Evolutionary conservation across 2,797 vertebrate genomes (phyloP), one percentile per base, ranked within the genome.

Genomic region (Lycodopsis pacificus): DNA sequence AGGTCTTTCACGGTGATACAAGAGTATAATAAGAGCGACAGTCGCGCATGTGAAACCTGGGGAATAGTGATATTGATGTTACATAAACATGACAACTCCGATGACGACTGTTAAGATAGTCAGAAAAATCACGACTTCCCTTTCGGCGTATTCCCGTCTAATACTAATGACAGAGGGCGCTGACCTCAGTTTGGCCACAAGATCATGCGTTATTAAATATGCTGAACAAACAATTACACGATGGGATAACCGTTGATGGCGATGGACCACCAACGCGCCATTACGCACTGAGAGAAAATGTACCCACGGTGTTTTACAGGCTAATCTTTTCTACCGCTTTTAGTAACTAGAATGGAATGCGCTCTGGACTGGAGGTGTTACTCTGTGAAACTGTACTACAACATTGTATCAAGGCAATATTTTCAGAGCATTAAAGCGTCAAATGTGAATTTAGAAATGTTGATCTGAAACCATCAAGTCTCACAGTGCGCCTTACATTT

Each of bases 191-290:
- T 68, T 61, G 67, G 36, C 61, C 62, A 56, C 67, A 77, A 51
- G 70, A 64, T 65, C 56, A 25, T 2, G 22, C 20, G 12, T 65
- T 75, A 77, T 82, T 76, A 88, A 82, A 88, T 80, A 73, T 83
- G 34, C 48, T 34, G 64, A 57, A 49, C 44, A 61, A 73, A 49
- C 76, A 63, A 53, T 58, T 30, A 68, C 75, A 80, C 25, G 69
- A 80, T 59, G 76, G 68, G 80, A 62, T 82, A 78, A 81, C 64
- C 57, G 70, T 70, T 88, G 59, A 91, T 82, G 84, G 73, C 54
- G 76, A 86, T 86, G 88, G 87, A 93, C 87, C 92, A 91, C 89
- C 89, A 73, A 54, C 40, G 75, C 71, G 71, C 71, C 73, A 81
- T 89, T 82, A 81, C 77, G 64, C 86, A 79, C 73, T 1, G 68